These are phyloP conservation scores for Carettochelys insculpta DNA, from an alignment of 2,113 vertebrate genomes.

Conservation along the genomic window DNA sequence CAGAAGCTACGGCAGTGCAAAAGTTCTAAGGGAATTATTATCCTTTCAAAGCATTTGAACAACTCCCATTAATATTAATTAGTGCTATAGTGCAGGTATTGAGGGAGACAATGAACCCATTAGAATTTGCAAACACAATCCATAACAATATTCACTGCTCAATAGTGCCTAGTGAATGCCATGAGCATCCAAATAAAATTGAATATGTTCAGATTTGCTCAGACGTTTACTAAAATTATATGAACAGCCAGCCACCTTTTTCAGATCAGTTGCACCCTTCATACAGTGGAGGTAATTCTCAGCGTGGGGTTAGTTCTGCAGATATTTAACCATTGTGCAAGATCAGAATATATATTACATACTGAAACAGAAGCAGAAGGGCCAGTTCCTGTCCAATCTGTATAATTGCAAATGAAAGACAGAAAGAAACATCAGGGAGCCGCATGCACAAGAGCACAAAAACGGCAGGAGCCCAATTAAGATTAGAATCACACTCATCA, in stretches of 20 bases:
- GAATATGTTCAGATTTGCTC: not conserved
- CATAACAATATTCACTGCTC: not conserved
- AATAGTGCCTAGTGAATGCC: not conserved
- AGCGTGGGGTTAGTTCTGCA: slow-evolving; percentile 30
- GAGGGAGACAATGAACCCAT: not conserved
- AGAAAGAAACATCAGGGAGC: slow-evolving; percentile 24
- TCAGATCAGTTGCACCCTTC: slow-evolving; percentile 28
- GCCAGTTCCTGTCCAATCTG: slow-evolving; percentile 18
- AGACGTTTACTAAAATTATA: not conserved
- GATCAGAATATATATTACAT: slow-evolving; percentile 35
- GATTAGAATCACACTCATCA: not conserved
- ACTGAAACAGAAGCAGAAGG: slow-evolving; percentile 37
- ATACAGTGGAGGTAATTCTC: slow-evolving; percentile 42
- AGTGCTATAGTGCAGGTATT: not conserved
- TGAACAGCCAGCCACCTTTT: slow-evolving; percentile 26
- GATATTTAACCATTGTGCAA: slow-evolving; percentile 27
- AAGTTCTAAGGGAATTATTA: not conserved
- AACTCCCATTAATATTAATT: not conserved
- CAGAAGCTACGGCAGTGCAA: not conserved
- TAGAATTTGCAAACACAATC: not conserved
- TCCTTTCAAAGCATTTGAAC: not conserved
- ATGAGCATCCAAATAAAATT: slow-evolving; percentile 8
- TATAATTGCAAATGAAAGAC: slow-evolving; percentile 31
- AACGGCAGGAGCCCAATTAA: slow-evolving; percentile 39
- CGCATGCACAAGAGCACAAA: slow-evolving; percentile 2